Percentiles rank a stretch among this genome's conserved stretches.
These are phyloP conservation scores for Drosophila maculinotata DNA, from an alignment of 2,888 invertebrate genomes.

Conservation along the genomic window DNA sequence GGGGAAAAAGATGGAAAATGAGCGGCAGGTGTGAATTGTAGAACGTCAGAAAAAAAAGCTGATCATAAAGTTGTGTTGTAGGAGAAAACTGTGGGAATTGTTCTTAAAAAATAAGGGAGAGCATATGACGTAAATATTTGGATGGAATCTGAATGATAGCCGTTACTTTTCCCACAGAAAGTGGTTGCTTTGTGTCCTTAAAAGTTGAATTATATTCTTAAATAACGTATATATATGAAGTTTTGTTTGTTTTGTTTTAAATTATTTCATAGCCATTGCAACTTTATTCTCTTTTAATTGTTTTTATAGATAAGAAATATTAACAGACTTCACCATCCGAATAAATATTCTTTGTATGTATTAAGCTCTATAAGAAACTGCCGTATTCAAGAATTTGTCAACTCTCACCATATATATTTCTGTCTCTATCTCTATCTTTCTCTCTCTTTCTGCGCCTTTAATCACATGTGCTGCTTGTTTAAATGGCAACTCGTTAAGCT, in stretches of 20 bases:
- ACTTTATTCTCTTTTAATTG: too few species aligned
- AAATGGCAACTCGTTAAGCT: constrained; percentile 63
- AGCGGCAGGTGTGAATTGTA: constrained; percentile 44
- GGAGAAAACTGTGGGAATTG: constrained; percentile 14
- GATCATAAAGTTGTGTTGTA: constrained; percentile 41
- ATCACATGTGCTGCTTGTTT: constrained; percentile 45
- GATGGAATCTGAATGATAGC: background rate
- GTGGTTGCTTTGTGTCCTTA: too few species aligned
- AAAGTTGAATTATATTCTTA: too few species aligned
- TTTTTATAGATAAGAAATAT: too few species aligned
- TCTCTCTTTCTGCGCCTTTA: background rate
- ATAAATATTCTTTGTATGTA: too few species aligned
- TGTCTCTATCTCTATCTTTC: background rate
- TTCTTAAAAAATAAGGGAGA: constrained; percentile 10
- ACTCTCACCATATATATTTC: background rate
- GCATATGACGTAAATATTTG: background rate
- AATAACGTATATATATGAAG: too few species aligned
- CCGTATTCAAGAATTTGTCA: too few species aligned
- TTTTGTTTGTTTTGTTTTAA: too few species aligned
- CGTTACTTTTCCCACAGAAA: too few species aligned
- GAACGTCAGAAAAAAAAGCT: constrained; percentile 23
- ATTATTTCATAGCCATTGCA: too few species aligned
- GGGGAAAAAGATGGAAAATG: constrained; percentile 10
- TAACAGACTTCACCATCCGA: too few species aligned
- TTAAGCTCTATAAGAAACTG: too few species aligned